Evolutionary conservation across 2,888 invertebrate species (phyloP), one percentile per base, ranked within the genome.

Genomic region (Lasioglossum villosulum): DNA sequence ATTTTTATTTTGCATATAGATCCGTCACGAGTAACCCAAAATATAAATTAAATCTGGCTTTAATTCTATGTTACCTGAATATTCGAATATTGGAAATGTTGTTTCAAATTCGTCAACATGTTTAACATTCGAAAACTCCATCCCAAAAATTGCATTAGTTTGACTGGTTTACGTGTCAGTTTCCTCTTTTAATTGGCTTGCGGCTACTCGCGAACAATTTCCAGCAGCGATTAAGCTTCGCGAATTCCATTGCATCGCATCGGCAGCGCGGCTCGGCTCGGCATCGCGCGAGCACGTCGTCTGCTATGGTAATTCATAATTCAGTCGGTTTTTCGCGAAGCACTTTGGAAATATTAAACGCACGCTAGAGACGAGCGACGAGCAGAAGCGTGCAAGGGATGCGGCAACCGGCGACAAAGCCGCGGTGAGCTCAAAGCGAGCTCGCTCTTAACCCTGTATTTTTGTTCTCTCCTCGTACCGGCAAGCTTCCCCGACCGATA

Each of bases 321-420:
- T 93, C 92, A 92, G 92, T 91, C 91, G 91, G 91, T 93, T 94
- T 94, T 93, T 91, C 91, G 91, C 91, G 87, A 90, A 94, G 94
- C 93, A 94, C 94, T 94, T 94, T 94, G 92, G 93, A 91, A 92
- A 94, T 94, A 94, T 94, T 94, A 94, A 94, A 94, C 92, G 68
- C 19, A 23, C 68, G 56, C 45, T 14, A 90, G 91, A 90, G 91
- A 90, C 90, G 87, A 83, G 90, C 63, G 90, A 90, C 56, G 56
- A 56, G 56, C 56, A 23, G 23, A n/a, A 56, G 56, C 56, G n/a
- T 56, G 89, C 87, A 86, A 92, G 91, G 90, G 92, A 90, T 73
- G 70, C 89, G 56, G 56, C 56, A 56, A 56, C n/a, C n/a, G 91
- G 84, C 90, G 91, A 94, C 94, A 94, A 94, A 94, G 94, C 93